Conservation (phyloP, 1,140 invertebrate genomes). For the Dryas iulia region DNA sequence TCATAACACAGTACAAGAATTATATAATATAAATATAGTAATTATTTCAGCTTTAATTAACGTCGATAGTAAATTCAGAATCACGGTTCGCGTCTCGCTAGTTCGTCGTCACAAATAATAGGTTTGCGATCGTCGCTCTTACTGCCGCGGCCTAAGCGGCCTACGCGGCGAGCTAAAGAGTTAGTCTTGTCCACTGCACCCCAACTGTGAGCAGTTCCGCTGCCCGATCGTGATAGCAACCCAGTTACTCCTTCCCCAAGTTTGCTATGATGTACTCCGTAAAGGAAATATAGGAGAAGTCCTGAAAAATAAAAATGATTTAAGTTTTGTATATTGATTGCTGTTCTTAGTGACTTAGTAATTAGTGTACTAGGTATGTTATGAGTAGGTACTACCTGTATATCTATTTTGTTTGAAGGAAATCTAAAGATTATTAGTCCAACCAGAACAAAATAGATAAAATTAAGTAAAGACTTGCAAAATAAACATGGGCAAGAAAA, state of each 20-base stretch:
- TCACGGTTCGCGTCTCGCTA: conserved; percentile 65
- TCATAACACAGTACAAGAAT: not conserved
- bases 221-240: conserved; percentile 57
- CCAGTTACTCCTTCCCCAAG: conserved; percentile 83
- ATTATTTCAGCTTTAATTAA: not conserved
- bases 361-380: no score
- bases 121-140: conserved; percentile 70
- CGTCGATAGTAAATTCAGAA: conserved; percentile 40
- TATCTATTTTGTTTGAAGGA: no score
- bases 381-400: no score
- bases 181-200: conserved; percentile 70
- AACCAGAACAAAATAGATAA: no score
- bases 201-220: conserved; percentile 59
- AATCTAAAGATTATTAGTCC: no score
- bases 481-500: no score
- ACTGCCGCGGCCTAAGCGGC: conserved; percentile 55
- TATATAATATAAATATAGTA: not conserved
- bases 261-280: conserved; percentile 94
- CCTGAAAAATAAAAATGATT: conserved; percentile 82
- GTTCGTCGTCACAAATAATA: conserved; percentile 71
- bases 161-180: conserved; percentile 57
- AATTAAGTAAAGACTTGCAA: no score
- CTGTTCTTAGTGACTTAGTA: no score
- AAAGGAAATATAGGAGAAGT: conserved; percentile 92
- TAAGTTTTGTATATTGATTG: no score